Percentiles rank a stretch among this genome's conserved stretches.
Conservation (phyloP, 2,888 invertebrate species). For the Oithona nana region DNA sequence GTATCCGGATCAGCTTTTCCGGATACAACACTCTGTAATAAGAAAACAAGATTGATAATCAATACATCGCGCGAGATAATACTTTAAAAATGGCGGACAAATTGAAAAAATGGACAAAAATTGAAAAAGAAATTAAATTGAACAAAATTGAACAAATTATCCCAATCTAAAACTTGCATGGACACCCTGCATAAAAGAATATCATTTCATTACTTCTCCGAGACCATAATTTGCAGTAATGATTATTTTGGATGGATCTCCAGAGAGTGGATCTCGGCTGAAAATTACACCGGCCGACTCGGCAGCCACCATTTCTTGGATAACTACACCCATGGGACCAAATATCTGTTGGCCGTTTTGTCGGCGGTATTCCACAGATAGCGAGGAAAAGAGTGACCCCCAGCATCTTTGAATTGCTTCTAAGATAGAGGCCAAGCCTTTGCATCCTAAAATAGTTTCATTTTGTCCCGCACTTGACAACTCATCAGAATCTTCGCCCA, state of each 20-base stretch:
- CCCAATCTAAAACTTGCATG: no score
- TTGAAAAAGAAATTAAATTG: no score
- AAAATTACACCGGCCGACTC: slow-evolving; percentile 58
- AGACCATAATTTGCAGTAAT: slow-evolving; percentile 63
- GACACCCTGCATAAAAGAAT: neutral
- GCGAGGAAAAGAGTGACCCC: slow-evolving; percentile 57
- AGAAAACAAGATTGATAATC: no score
- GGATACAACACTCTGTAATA: slow-evolving; percentile 51
- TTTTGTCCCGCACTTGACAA: slow-evolving; percentile 68
- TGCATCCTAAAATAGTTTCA: slow-evolving; percentile 50
- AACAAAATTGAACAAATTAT: no score
- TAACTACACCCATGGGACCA: slow-evolving; percentile 53
- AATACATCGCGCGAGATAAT: no score
- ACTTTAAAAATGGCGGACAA: no score
- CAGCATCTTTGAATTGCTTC: slow-evolving; percentile 49
- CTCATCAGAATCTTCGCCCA: slow-evolving; percentile 59
- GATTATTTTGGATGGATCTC: slow-evolving; percentile 44
- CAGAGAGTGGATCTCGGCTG: slow-evolving; percentile 52
- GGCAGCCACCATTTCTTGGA: slow-evolving; percentile 53
- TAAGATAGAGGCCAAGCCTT: slow-evolving; percentile 32
- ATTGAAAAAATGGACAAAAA: no score
- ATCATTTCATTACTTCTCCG: slow-evolving; percentile 43
- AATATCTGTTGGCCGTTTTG: slow-evolving; percentile 49
- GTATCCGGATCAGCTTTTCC: slow-evolving; percentile 57
- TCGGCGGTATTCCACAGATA: slow-evolving; percentile 56